Evolutionary conservation across 2,888 invertebrate genomes (phyloP), one percentile per base, ranked within the genome.

Genomic region (Myathropa florea): DNA sequence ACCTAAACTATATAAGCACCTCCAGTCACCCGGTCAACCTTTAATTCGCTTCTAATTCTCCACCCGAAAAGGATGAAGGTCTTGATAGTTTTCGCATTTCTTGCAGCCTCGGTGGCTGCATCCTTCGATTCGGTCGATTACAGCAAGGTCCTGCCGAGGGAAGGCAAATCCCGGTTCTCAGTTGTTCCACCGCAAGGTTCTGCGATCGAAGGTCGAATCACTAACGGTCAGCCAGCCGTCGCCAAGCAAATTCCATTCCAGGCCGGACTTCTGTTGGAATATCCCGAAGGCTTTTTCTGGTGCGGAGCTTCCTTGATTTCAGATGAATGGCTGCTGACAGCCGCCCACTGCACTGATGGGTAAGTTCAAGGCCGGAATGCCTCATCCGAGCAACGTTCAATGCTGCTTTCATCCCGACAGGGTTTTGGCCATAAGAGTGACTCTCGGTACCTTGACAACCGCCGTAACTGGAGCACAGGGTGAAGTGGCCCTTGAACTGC

Each of bases 371-470:
- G 18, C 46, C n/a, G n/a, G n/a, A n/a, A n/a, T n/a, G n/a, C n/a
- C 7, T 39, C n/a, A 39, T 1, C 14, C 14, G 18, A 33, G 33
- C 33, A 33, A 33, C 33, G 12, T 12, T 10, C 33, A 46, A 21
- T 46, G 1, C 18, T 18, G 18, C 46, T n/a, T 7, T 7, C 18
- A 46, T 46, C 18, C 18, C 46, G 18, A 93, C 46, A 46, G 46
- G 7, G 46, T 46, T 4, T 4, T n/a, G 3, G 18, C n/a, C 6
- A 7, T 46, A 18, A 4, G 7, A 46, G 46, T 46, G 18, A n/a
- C 4, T 7, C 46, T 46, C 46, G 46, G 46, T 18, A 18, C 18
- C 46, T 18, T 46, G 18, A 46, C 46, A 46, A 46, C 46, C 18
- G 2, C 7, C 46, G 18, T 7, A 6, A 46, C 10, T 33, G 33